phyloP scores from a whole-genome alignment of 2,888 invertebrate species.

The Oligia strigilis region DNA sequence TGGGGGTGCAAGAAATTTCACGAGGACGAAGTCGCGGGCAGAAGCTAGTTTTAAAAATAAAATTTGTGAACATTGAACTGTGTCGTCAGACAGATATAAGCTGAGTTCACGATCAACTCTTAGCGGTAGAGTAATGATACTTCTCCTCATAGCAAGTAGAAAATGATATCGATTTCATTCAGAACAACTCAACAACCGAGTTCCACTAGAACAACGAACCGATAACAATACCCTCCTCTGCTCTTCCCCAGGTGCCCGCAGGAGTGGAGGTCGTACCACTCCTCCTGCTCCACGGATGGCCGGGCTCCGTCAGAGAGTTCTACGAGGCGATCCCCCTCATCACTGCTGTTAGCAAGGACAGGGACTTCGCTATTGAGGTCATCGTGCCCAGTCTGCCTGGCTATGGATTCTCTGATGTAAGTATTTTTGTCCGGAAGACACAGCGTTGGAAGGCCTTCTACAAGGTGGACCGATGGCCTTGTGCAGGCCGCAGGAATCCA shows the following conservation, averaged over 20 bases:
- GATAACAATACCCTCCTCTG: not conserved
- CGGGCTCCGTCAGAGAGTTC: conserved; percentile 95
- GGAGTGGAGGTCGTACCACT: conserved; percentile 91
- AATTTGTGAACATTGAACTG: not conserved
- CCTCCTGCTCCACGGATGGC: conserved; percentile 95
- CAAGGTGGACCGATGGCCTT: no score
- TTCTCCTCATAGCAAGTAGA: not conserved
- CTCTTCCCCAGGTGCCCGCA: conserved; percentile 71
- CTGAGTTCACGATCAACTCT: not conserved
- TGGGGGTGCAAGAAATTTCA: no score
- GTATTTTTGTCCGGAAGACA: conserved; percentile 38
- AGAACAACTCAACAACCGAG: no score
- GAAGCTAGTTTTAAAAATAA: no score
- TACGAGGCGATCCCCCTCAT: conserved; percentile 93
- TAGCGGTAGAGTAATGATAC: not conserved
- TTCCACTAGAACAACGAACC: not conserved
- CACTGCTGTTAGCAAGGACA: conserved; percentile 87
- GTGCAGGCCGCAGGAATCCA: no score
- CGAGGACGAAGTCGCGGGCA: no score
- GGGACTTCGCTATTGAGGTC: conserved; percentile 91
- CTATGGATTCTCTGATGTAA: conserved; percentile 85
- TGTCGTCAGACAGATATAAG: not conserved
- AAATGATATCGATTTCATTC: not conserved
- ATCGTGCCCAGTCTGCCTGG: conserved; percentile 91
- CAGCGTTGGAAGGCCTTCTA: no score